Percentiles rank a stretch among this genome's conserved stretches.
Evolutionary conservation across 2,113 vertebrate species (phyloP).

Genomic region (Cariama cristata): DNA sequence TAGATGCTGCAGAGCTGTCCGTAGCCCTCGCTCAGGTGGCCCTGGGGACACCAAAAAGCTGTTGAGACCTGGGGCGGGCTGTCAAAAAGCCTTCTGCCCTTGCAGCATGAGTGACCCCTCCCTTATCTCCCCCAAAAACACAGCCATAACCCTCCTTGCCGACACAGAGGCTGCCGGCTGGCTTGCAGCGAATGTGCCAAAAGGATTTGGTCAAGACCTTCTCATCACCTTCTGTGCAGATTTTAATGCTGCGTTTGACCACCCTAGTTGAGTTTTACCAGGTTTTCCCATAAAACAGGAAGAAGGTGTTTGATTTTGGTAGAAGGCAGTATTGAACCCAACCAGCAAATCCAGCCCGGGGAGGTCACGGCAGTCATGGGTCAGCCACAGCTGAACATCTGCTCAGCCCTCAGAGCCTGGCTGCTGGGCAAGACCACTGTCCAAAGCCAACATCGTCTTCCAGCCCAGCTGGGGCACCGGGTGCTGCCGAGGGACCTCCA

Average conservation of each 20-base stretch:
- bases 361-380: neutral
- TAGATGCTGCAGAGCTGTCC: slow-evolving; percentile 98
- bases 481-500: accelerated
- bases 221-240: neutral
- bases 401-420: neutral
- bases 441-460: accelerated
- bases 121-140: neutral
- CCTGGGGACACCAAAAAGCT: slow-evolving; percentile 69
- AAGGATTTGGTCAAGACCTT: neutral
- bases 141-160: neutral
- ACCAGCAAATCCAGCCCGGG: neutral
- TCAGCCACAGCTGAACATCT: neutral
- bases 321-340: neutral
- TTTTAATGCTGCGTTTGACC: neutral
- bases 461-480: accelerated
- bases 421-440: neutral
- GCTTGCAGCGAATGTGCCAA: neutral
- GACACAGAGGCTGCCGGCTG: neutral
- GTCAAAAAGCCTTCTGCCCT: neutral
- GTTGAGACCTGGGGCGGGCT: neutral
- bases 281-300: neutral
- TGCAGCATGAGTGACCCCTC: neutral
- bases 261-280: accelerated
- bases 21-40: slow-evolving; percentile 95
- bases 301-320: neutral